Percentiles rank a stretch among this genome's conserved stretches.
phyloP scores from a whole-genome alignment of 23 tunicate genomes.

The Styela clava region DNA sequence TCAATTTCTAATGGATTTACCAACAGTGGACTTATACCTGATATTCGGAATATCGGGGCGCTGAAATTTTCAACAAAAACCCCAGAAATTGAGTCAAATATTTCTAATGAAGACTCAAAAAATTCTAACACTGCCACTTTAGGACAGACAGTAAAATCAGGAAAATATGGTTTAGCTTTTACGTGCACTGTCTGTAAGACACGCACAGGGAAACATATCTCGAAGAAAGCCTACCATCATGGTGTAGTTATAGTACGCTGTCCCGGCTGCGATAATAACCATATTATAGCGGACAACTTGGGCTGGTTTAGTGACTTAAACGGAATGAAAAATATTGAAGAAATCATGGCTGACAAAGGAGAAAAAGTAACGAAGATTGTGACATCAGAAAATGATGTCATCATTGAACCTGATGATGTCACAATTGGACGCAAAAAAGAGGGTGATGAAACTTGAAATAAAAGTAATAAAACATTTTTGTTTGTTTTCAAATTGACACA shows the following conservation, averaged over 20 bases:
- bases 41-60: too few species aligned
- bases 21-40: too few species aligned
- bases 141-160: slow-evolving; percentile 33
- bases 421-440: not conserved
- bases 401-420: slow-evolving; percentile 39
- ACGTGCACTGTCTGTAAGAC: slow-evolving; percentile 84
- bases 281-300: slow-evolving; percentile 91
- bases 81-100: too few species aligned
- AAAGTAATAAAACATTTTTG: too few species aligned
- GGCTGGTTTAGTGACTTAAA: slow-evolving; percentile 94
- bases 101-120: too few species aligned
- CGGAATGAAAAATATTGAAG: slow-evolving; percentile 93
- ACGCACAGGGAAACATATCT: slow-evolving; percentile 64
- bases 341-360: slow-evolving; percentile 88
- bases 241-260: slow-evolving; percentile 94
- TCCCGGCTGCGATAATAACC: slow-evolving; percentile 77
- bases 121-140: too few species aligned
- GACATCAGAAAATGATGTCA: slow-evolving; percentile 42
- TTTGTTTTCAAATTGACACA: too few species aligned
- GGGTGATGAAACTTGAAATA: not conserved
- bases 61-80: too few species aligned
- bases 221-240: slow-evolving; percentile 88
- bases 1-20: too few species aligned
- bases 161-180: slow-evolving; percentile 59
- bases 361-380: slow-evolving; percentile 68